Percentiles rank a stretch among this genome's conserved stretches.
These are phyloP conservation scores for Pseudochaenichthys georgianus DNA, from an alignment of 2,797 vertebrate genomes.

Conservation along the genomic window DNA sequence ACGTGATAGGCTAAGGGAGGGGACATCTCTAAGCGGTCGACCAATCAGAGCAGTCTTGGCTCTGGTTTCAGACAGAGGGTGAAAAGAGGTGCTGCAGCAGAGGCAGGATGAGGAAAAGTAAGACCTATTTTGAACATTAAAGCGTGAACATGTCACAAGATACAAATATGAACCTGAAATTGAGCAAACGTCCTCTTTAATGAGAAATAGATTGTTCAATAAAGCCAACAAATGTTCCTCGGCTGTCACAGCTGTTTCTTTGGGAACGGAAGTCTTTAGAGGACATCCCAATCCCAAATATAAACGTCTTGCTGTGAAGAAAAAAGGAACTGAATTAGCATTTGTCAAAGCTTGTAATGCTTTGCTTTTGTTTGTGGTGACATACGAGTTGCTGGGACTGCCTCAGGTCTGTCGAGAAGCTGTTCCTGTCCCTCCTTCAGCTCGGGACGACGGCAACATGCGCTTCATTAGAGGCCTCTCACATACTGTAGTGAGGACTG, in stretches of 20 bases:
- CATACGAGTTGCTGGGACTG: conserved; percentile 7
- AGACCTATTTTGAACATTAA: too few relatives aligned
- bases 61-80: too few relatives aligned
- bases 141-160: too few relatives aligned
- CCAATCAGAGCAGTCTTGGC: too few relatives aligned
- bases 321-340: conserved; percentile 19
- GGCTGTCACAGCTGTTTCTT: conserved; percentile 59
- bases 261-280: conserved; percentile 32
- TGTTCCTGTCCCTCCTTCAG: conserved; percentile 21
- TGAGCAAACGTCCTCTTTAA: too few relatives aligned
- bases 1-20: too few relatives aligned
- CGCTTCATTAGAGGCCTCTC: conserved; percentile 44
- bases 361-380: conserved; percentile 25
- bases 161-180: too few relatives aligned
- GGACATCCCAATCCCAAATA: conserved; percentile 24
- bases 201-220: conserved; percentile 44
- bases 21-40: too few relatives aligned
- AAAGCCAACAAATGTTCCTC: conserved; percentile 60
- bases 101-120: too few relatives aligned
- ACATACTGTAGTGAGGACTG: conserved; percentile 12
- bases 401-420: conserved; percentile 30
- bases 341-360: conserved; percentile 17
- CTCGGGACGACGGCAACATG: conserved; percentile 19
- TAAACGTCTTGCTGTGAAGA: conserved; percentile 25
- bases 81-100: too few relatives aligned